Evolutionary conservation across 2,797 vertebrate genomes (phyloP).

Genomic region (Hybognathus amarus): DNA sequence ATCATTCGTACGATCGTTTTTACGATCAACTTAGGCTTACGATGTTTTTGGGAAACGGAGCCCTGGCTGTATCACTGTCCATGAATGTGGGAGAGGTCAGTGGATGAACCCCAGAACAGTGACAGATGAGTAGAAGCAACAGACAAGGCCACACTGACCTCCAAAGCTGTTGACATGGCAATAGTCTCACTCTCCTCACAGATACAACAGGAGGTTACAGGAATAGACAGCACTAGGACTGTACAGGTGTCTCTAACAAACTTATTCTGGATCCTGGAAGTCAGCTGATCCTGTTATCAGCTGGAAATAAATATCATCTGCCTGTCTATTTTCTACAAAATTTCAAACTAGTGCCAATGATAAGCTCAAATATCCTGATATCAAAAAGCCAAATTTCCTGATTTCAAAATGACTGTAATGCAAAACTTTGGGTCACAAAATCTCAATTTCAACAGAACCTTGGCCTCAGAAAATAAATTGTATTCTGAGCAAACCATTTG

Average conservation of each 20-base stretch:
- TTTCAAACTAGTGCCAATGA: not conserved
- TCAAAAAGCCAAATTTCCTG: too few species aligned
- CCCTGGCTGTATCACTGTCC: not conserved
- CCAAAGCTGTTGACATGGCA: conserved; percentile 22
- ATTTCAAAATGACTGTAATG: not conserved
- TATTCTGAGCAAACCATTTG: conserved; percentile 13
- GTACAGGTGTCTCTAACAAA: conserved; percentile 5
- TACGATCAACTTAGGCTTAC: too few species aligned
- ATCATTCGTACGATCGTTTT: too few species aligned
- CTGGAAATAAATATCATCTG: not conserved
- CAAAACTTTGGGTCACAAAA: not conserved
- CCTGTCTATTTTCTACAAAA: not conserved
- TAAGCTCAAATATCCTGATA: not conserved
- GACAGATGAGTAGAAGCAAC: not conserved
- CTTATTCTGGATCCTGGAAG: conserved; percentile 9
- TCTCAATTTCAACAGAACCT: conserved; percentile 1
- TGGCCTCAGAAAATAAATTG: not conserved
- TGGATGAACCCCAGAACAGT: conserved; percentile 8
- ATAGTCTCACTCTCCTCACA: not conserved
- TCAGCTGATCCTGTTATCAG: not conserved
- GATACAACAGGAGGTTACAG: conserved; percentile 1
- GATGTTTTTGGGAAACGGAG: too few species aligned
- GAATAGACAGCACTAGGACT: not conserved
- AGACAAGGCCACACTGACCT: conserved; percentile 25
- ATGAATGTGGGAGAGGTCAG: conserved; percentile 15